phyloP scores from a whole-genome alignment of 2,797 vertebrate genomes.

The Sebastes steindachneri region DNA sequence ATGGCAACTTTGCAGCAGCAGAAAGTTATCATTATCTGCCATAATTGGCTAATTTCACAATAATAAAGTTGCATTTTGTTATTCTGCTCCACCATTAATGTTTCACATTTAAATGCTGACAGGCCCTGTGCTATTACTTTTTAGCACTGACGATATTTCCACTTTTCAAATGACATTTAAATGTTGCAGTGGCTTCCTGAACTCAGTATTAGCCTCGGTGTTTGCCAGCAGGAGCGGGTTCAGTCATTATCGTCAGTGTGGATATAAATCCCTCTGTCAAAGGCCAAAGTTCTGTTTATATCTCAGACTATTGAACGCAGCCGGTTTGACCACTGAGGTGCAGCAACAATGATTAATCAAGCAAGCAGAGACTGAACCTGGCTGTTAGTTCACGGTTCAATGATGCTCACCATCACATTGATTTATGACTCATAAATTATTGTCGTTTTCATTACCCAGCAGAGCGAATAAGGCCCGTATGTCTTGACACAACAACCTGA shows the following conservation, averaged over 20 bases:
- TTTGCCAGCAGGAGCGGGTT: slow-evolving; percentile 42
- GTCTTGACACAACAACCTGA: slow-evolving; percentile 55
- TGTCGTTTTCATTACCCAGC: slow-evolving; percentile 68
- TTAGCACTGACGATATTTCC: slow-evolving; percentile 31
- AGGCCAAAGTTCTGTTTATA: slow-evolving; percentile 61
- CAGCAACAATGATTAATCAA: slow-evolving; percentile 66
- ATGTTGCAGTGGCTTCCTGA: slow-evolving; percentile 41
- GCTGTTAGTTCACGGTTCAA: slow-evolving; percentile 60
- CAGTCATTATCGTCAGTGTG: slow-evolving; percentile 28
- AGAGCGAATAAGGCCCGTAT: slow-evolving; percentile 25
- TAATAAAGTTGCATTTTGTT: slow-evolving; percentile 27
- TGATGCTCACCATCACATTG: slow-evolving; percentile 48
- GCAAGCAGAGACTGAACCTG: slow-evolving; percentile 53
- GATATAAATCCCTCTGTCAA: slow-evolving; percentile 52
- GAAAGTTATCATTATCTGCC: slow-evolving; percentile 16
- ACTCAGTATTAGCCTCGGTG: slow-evolving; percentile 20
- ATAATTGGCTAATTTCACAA: slow-evolving; percentile 13
- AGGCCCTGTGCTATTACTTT: slow-evolving; percentile 19
- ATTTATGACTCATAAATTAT: slow-evolving; percentile 72
- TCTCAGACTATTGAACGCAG: slow-evolving; percentile 34
- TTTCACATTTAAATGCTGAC: slow-evolving; percentile 16
- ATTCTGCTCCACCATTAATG: slow-evolving; percentile 14
- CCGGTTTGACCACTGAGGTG: slow-evolving; percentile 46
- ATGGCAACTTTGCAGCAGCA: background rate
- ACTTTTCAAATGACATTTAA: slow-evolving; percentile 68